phyloP scores from a whole-genome alignment of 2,888 invertebrate species.

The Dilophus febrilis region DNA sequence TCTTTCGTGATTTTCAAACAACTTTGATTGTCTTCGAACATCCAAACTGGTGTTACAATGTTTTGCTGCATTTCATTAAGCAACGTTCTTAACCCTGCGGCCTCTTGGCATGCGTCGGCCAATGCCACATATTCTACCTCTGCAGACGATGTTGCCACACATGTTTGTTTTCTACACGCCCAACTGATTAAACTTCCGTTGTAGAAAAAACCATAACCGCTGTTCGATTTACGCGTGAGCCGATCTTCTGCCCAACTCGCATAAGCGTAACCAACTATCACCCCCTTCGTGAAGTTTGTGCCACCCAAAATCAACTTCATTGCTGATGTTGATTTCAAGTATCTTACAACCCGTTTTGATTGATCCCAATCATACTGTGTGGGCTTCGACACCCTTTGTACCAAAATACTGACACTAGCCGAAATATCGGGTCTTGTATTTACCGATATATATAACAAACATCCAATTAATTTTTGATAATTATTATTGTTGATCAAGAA shows the following conservation, averaged over 20 bases:
- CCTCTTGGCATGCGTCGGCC: slow-evolving; percentile 14
- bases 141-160: slow-evolving; percentile 11
- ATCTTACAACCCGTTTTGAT: too few relatives aligned
- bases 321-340: too few relatives aligned
- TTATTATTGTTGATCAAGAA: too few relatives aligned
- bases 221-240: slow-evolving; percentile 7
- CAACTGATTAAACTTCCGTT: slow-evolving; percentile 7
- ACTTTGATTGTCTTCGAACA: slow-evolving; percentile 16
- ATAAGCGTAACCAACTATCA: slow-evolving; percentile 11
- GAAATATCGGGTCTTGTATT: too few relatives aligned
- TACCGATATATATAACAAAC: too few relatives aligned
- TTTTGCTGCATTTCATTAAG: slow-evolving; percentile 10
- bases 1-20: slow-evolving; percentile 13
- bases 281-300: too few relatives aligned
- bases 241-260: slow-evolving; percentile 17
- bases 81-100: slow-evolving; percentile 11
- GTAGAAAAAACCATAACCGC: slow-evolving; percentile 6
- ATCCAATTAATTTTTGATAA: too few relatives aligned
- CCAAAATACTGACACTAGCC: too few relatives aligned
- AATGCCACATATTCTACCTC: slow-evolving; percentile 10
- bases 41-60: slow-evolving; percentile 5
- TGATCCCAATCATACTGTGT: too few relatives aligned
- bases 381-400: too few relatives aligned
- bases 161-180: slow-evolving; percentile 7
- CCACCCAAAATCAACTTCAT: too few relatives aligned